Percentiles rank a stretch among this genome's conserved stretches.
These are phyloP conservation scores for Plodia interpunctella DNA, from an alignment of 1,140 invertebrate species.

Conservation along the genomic window DNA sequence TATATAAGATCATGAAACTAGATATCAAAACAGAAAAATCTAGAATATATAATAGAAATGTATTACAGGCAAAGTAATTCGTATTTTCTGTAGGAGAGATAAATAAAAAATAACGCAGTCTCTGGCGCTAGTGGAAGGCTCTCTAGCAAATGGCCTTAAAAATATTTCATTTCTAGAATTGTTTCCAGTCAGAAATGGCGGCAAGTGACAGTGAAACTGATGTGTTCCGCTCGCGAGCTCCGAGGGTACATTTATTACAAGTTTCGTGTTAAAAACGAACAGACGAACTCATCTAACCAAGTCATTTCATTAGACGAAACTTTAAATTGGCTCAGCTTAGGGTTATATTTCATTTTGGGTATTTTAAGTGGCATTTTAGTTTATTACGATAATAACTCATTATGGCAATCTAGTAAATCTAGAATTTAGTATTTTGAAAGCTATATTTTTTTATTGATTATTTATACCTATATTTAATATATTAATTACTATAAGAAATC, in stretches of 20 bases:
- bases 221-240: slow-evolving; percentile 45
- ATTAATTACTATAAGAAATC: too few relatives aligned
- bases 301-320: slow-evolving; percentile 13
- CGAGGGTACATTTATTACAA: slow-evolving; percentile 52
- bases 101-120: slow-evolving; percentile 48
- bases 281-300: slow-evolving; percentile 13
- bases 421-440: too few relatives aligned
- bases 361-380: background rate
- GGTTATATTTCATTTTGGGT: background rate
- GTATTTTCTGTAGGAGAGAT: slow-evolving; percentile 13
- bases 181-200: slow-evolving; percentile 57
- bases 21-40: too few relatives aligned
- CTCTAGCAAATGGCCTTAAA: slow-evolving; percentile 64
- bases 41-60: background rate
- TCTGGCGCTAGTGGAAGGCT: slow-evolving; percentile 39
- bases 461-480: too few relatives aligned
- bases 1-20: background rate
- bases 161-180: slow-evolving; percentile 69
- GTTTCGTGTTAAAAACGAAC: slow-evolving; percentile 39
- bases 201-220: slow-evolving; percentile 65
- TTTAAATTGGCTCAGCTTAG: background rate
- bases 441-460: too few relatives aligned
- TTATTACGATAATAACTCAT: too few relatives aligned
- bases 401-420: too few relatives aligned
- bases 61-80: slow-evolving; percentile 12